Base-by-base conservation (phyloP, 2,113 vertebrate species). In the Phycodurus eques region DNA sequence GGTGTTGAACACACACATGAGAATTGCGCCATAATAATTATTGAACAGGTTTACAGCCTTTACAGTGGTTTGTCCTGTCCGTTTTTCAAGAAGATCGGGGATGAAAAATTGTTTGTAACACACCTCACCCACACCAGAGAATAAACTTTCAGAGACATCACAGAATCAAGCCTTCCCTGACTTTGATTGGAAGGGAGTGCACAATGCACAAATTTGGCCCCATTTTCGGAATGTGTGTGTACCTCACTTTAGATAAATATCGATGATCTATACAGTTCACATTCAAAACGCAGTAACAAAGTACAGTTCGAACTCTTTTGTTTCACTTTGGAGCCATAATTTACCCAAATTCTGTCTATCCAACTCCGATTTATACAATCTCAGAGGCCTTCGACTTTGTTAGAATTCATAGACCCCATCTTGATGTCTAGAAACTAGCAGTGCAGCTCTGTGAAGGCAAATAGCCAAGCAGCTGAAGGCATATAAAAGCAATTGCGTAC, bases 401-500 rank as follows among this genome's bases (percentile, higher is more conserved):
- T 8, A 13, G 22, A 65, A 46, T 65, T 44, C 63, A 65, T 62
- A 49, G 47, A 56, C 11, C 70, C 49, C 63, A 39, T 72, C 77
- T 80, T 71, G 47, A 65, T 72, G 47, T 63, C 74, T 69, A 60
- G 64, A 72, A 65, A 56, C 78, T 5, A 8, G 72, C 67, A 39
- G 53, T 57, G 54, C 59, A 69, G 67, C 49, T 35, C 71, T 75
- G 70, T 73, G 76, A 80, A 84, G 78, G 80, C 71, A 76, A 79
- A 73, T 65, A 77, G 79, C 65, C 65, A 49, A 84, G 79, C 73
- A 77, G 77, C 83, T 80, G 76, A 72, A 85, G 84, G 80, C 80
- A 74, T 80, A 70, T 19, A 46, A 87, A 85, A 88, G 85, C 84
- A 85, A 89, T 88, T 82, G 73, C 78, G 74, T 79, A 66, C n/a